Conservation (phyloP, 1,140 invertebrate genomes). For the Alviniconcha marisindica region DNA sequence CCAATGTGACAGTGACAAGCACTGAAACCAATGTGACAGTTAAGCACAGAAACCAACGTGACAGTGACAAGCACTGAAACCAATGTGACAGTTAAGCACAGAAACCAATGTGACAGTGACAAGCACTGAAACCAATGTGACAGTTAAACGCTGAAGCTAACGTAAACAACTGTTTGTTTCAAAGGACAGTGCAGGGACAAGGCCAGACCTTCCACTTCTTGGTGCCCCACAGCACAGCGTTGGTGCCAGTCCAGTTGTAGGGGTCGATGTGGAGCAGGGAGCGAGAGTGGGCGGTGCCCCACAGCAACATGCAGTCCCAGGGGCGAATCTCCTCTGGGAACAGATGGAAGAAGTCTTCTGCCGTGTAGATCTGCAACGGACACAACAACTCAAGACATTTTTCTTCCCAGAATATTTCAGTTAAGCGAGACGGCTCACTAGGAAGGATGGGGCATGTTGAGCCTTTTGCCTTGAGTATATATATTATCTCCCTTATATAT, state of each 20-base stretch:
- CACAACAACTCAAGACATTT: neutral
- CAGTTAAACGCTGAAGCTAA: too few relatives aligned
- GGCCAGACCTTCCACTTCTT: slow-evolving; percentile 73
- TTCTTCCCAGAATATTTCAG: neutral
- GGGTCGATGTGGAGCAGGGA: slow-evolving; percentile 75
- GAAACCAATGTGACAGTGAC: too few relatives aligned
- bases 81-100: too few relatives aligned
- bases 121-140: too few relatives aligned
- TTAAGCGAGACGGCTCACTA: neutral
- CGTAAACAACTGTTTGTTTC: too few relatives aligned
- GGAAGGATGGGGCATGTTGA: neutral
- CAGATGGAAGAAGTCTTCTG: slow-evolving; percentile 71
- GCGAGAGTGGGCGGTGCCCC: slow-evolving; percentile 72
- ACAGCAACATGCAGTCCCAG: slow-evolving; percentile 73
- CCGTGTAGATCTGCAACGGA: slow-evolving; percentile 61
- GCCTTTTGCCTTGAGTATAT: neutral
- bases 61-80: too few relatives aligned
- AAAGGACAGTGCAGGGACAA: neutral
- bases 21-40: too few relatives aligned
- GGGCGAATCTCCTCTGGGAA: slow-evolving; percentile 70
- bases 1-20: too few relatives aligned
- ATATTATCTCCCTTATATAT: neutral
- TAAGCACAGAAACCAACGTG: too few relatives aligned
- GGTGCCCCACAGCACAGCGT: slow-evolving; percentile 69
- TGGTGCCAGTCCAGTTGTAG: slow-evolving; percentile 76